A percentile compares a stretch with the other conserved stretches of the same genome.
Conservation (phyloP, 2,113 vertebrate species). For the Shinisaurus crocodilurus region DNA sequence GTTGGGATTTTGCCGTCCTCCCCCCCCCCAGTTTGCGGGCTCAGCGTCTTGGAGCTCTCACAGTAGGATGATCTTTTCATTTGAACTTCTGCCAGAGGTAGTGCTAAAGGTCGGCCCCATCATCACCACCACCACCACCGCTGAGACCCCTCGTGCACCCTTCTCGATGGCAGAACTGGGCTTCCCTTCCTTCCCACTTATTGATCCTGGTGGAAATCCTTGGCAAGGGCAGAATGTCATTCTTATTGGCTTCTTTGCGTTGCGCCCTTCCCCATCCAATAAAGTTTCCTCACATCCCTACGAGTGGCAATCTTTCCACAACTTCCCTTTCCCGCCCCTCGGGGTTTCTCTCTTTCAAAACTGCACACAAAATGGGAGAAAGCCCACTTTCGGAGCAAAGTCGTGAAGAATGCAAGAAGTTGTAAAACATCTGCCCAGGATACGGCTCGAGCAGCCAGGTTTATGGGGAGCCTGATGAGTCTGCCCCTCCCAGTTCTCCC, state of each 20-base stretch:
- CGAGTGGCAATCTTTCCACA: not conserved
- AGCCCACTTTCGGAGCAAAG: not conserved
- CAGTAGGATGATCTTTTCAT: not conserved
- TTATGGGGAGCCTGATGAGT: conserved; percentile 65
- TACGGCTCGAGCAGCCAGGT: conserved; percentile 59
- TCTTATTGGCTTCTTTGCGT: not conserved
- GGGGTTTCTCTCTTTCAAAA: not conserved
- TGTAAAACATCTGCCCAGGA: conserved; percentile 68
- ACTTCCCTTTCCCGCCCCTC: not conserved
- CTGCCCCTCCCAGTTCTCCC: conserved; percentile 67
- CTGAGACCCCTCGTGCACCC: conserved; percentile 25
- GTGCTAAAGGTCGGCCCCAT: conserved; percentile 61
- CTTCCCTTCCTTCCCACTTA: conserved; percentile 32
- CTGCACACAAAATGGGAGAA: not conserved
- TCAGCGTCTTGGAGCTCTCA: not conserved
- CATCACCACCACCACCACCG: conserved; percentile 3
- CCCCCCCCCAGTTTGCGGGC: conserved; percentile 15
- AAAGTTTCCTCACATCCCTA: not conserved
- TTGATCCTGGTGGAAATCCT: conserved; percentile 6
- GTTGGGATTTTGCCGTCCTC: too few relatives aligned
- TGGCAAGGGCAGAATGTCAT: not conserved
- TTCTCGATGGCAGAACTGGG: conserved; percentile 2
- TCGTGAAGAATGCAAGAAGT: conserved; percentile 11
- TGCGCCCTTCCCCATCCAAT: conserved; percentile 12
- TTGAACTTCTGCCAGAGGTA: conserved; percentile 55